Conservation (phyloP, 2,113 vertebrate species). For the Oncorhynchus nerka region DNA sequence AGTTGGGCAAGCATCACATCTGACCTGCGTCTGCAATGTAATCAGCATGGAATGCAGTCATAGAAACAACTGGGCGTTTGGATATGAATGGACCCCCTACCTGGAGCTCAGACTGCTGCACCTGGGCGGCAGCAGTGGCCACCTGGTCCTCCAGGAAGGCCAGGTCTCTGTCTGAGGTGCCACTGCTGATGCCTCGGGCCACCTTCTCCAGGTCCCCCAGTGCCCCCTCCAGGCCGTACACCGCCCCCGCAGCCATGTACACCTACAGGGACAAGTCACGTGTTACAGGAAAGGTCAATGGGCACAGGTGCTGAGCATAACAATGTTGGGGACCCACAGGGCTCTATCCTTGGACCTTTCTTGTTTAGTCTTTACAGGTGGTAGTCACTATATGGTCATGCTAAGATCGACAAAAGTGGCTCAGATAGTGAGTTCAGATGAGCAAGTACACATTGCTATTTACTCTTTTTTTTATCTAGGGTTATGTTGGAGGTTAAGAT, state of each 20-base stretch:
- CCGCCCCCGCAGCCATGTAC: conserved; percentile 86
- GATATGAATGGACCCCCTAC: conserved; percentile 56
- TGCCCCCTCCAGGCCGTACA: conserved; percentile 88
- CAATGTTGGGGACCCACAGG: neutral
- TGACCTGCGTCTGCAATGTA: too few species aligned
- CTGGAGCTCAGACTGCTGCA: conserved; percentile 93
- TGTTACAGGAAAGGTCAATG: neutral
- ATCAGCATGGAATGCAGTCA: too few species aligned
- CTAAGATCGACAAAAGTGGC: too few species aligned
- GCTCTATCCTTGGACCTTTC: too few species aligned
- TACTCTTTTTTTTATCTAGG: too few species aligned
- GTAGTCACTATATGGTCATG: too few species aligned
- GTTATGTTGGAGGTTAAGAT: too few species aligned
- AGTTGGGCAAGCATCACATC: too few species aligned
- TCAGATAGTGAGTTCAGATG: too few species aligned
- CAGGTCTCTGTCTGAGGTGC: conserved; percentile 82
- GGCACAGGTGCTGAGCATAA: neutral
- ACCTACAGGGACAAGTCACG: conserved; percentile 72
- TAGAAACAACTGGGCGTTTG: too few species aligned
- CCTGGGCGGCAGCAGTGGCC: conserved; percentile 89
- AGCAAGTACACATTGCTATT: too few species aligned
- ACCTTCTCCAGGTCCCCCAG: conserved; percentile 82
- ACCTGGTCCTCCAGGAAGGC: conserved; percentile 92
- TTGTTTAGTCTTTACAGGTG: too few species aligned
- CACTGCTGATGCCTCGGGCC: conserved; percentile 81